Evolutionary conservation across 2,113 vertebrate genomes (phyloP).

Genomic region (Ceyx cyanopectus): DNA sequence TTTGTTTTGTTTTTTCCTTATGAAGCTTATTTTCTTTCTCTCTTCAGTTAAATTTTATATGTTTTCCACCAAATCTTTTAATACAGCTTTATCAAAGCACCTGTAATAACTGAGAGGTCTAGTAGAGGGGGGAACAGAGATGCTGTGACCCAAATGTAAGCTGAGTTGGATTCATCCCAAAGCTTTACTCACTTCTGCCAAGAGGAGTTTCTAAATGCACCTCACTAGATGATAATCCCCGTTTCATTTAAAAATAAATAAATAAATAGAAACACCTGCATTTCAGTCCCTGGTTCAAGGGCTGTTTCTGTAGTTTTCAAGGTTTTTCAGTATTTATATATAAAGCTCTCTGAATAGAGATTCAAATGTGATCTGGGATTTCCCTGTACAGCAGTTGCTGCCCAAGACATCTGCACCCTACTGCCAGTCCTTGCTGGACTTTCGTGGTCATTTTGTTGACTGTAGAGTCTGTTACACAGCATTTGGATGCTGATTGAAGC

Average conservation of each 20-base stretch:
- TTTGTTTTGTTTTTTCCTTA: not conserved
- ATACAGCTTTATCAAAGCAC: not conserved
- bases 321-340: not conserved
- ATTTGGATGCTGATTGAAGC: not conserved
- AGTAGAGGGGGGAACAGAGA: not conserved
- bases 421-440: not conserved
- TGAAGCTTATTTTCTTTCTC: not conserved
- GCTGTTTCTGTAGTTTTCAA: not conserved
- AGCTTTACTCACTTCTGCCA: not conserved
- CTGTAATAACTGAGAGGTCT: not conserved
- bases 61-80: not conserved
- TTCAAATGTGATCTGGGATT: not conserved
- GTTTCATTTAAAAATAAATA: not conserved
- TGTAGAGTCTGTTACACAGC: not conserved
- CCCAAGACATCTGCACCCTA: not conserved
- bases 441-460: not conserved
- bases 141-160: not conserved
- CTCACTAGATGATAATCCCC: not conserved
- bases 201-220: not conserved
- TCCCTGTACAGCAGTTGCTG: not conserved
- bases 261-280: not conserved
- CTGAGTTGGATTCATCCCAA: not conserved
- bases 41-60: not conserved
- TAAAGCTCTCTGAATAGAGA: not conserved
- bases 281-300: not conserved